Evolutionary conservation across 2,113 vertebrate genomes (phyloP), one percentile per base, ranked within the genome.

Genomic region (Agapornis roseicollis): DNA sequence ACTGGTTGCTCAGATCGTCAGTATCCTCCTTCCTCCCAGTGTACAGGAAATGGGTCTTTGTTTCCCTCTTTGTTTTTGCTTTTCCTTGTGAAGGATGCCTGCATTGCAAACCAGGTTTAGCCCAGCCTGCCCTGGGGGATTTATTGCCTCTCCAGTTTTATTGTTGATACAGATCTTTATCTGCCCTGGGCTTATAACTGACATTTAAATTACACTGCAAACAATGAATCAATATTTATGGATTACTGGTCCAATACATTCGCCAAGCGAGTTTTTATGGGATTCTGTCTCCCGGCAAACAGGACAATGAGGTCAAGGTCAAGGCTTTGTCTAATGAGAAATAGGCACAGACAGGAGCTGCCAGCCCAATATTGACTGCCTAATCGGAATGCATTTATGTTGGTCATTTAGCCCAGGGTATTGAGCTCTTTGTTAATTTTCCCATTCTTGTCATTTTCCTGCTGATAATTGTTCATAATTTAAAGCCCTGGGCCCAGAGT

Each of bases 201-300:
- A 98, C 99, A 99, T 99, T 99, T 99, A 99, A 99, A 99, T 99
- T 98, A 99, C 98, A 98, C 98, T 96, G 98, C 98, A 98, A 99
- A 99, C 98, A 99, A 98, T 95, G 98, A 98, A 99, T 99, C 99
- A 97, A 99, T 99, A 99, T 98, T 98, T 98, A 99, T 99, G 98
- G 99, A 99, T 99, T 98, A 97, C 97, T 92, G 76, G 97, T 95
- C 98, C 97, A 95, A 98, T 96, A 97, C 97, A 94, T 97, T 98
- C 96, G 97, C 98, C 98, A 98, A 98, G 95, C 97, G 94, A 95
- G 96, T 33, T 92, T 94, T 98, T 96, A 96, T 97, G 97, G 96
- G 98, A 96, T 97, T 50, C 94, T 90, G 97, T 96, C 97, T 98
- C 97, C 97, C 92, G 91, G 97, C 97, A 90, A 98, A 98, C 95